These are phyloP conservation scores for Cotesia congregata DNA, from an alignment of 2,888 invertebrate genomes.

Conservation along the genomic window DNA sequence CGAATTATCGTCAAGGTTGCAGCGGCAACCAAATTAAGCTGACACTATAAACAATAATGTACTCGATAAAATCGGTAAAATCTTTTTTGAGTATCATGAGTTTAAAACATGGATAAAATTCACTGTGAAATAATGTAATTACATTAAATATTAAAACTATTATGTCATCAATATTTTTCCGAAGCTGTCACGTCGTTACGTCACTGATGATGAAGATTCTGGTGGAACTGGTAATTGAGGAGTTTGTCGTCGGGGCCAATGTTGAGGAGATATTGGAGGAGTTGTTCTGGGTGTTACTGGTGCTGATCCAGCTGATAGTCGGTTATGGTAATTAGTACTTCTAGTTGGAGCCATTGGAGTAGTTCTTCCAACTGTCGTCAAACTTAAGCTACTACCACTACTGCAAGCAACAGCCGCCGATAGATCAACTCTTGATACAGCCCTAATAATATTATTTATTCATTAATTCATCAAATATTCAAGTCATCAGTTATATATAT, in stretches of 20 bases:
- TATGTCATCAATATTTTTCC: conserved; percentile 35
- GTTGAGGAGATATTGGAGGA: conserved; percentile 83
- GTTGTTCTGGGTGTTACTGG: conserved; percentile 82
- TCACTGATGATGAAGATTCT: conserved; percentile 59
- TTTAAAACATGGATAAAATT: background rate
- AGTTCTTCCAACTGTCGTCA: conserved; percentile 59
- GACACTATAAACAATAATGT: background rate
- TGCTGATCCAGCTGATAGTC: conserved; percentile 76
- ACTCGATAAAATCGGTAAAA: background rate
- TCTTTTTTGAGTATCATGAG: background rate
- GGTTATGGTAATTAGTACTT: conserved; percentile 27
- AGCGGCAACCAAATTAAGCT: background rate
- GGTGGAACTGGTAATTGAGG: conserved; percentile 57
- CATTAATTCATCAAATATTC: conserved; percentile 7
- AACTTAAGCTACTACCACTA: conserved; percentile 75
- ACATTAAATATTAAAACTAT: background rate
- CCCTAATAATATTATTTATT: conserved; percentile 50
- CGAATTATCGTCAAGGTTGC: background rate
- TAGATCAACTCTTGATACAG: conserved; percentile 80
- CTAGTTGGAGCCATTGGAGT: conserved; percentile 48
- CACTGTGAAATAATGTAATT: background rate
- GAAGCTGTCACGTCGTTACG: conserved; percentile 55
- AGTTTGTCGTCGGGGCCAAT: conserved; percentile 71
- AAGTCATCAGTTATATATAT: background rate
- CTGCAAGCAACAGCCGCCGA: conserved; percentile 75